Evolutionary conservation across 1,140 invertebrate genomes (phyloP).

Genomic region (Drosophila sucinea): DNA sequence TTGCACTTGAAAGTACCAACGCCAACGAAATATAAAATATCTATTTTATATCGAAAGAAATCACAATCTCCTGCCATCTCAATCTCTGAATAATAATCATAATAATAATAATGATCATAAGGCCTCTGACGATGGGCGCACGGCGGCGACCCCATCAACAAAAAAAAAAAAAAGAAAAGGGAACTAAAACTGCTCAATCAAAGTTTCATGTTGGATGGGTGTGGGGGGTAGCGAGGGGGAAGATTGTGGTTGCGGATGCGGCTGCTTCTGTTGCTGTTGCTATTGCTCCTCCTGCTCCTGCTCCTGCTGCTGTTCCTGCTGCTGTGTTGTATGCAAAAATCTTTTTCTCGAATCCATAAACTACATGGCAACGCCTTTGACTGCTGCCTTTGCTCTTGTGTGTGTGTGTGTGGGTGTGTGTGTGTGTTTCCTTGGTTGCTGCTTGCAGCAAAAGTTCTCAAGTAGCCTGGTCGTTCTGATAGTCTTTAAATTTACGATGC

Average conservation of each 20-base stretch:
- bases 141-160: slow-evolving; percentile 1
- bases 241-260: background rate
- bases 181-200: slow-evolving; percentile 11
- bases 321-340: slow-evolving; percentile 12
- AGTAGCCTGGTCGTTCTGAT: slow-evolving; percentile 52
- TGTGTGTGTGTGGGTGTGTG: too few species aligned
- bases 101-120: slow-evolving; percentile 21
- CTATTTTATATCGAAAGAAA: slow-evolving; percentile 10
- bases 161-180: background rate
- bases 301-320: background rate
- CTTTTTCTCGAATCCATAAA: slow-evolving; percentile 9
- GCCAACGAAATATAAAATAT: background rate
- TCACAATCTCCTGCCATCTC: background rate
- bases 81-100: slow-evolving; percentile 7
- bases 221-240: too few species aligned
- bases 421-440: slow-evolving; percentile 25
- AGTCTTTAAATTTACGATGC: slow-evolving; percentile 74
- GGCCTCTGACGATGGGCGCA: slow-evolving; percentile 31
- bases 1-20: slow-evolving; percentile 9
- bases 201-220: background rate
- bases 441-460: slow-evolving; percentile 62
- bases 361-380: slow-evolving; percentile 9
- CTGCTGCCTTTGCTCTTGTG: background rate
- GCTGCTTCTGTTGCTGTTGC: background rate
- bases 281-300: background rate